These are phyloP conservation scores for Hypotaenidia okinawae DNA, from an alignment of 2,797 vertebrate genomes.

Conservation along the genomic window DNA sequence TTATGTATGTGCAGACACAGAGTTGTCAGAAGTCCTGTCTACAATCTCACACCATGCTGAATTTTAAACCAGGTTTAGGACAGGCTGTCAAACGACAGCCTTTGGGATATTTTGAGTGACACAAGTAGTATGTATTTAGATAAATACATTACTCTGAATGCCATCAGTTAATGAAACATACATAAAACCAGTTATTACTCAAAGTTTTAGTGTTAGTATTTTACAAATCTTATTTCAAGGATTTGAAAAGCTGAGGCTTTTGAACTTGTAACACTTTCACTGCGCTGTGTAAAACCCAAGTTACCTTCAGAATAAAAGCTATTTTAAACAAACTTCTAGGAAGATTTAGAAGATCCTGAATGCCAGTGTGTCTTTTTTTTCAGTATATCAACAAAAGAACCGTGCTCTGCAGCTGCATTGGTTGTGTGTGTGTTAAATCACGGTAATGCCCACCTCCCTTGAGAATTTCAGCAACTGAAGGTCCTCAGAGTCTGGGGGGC, in stretches of 20 bases:
- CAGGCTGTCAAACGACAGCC: background rate
- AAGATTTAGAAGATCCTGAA: background rate
- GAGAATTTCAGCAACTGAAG: background rate
- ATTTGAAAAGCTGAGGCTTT: background rate
- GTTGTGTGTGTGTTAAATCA: background rate
- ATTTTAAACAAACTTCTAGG: background rate
- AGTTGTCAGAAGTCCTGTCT: background rate
- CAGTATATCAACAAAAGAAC: background rate
- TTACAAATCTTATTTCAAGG: background rate
- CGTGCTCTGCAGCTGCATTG: background rate
- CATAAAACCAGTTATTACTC: background rate
- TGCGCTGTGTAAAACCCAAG: background rate
- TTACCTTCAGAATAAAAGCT: background rate
- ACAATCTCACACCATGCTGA: background rate
- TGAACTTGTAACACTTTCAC: background rate
- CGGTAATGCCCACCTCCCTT: background rate
- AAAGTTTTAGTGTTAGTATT: background rate
- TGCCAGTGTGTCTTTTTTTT: background rate
- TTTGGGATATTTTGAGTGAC: background rate
- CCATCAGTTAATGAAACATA: background rate
- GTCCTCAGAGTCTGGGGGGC: rapidly evolving
- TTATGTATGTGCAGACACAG: background rate
- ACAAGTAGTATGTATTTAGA: background rate
- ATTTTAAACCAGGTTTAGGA: background rate
- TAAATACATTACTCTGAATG: background rate